Evolutionary conservation across 2,888 invertebrate genomes (phyloP).

Genomic region (Euphydryas editha): DNA sequence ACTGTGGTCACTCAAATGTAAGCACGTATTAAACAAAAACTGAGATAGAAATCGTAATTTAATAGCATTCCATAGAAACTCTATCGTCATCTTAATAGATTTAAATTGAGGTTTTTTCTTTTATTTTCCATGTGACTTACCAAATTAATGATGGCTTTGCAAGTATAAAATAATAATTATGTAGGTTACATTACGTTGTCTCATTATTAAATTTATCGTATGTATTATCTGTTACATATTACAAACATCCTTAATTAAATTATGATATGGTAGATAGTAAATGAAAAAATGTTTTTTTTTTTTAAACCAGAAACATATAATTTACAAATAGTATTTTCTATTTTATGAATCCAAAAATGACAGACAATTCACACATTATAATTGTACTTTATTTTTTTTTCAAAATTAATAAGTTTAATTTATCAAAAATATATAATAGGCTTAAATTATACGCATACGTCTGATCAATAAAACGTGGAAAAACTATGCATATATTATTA

Average conservation of each 20-base stretch:
- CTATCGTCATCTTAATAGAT: conserved; percentile 17
- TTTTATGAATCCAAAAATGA: no score
- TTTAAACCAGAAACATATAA: neutral
- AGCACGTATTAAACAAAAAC: conserved; percentile 38
- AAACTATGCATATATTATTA: conserved; percentile 10
- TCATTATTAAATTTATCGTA: neutral
- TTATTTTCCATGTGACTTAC: neutral
- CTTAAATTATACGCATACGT: neutral
- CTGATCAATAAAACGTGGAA: neutral
- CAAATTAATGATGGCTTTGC: conserved; percentile 1
- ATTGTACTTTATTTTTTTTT: no score
- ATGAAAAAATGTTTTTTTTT: neutral
- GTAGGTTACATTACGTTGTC: conserved; percentile 6
- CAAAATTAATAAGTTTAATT: no score
- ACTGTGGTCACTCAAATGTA: conserved; percentile 37
- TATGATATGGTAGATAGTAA: neutral
- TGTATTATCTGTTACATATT: neutral
- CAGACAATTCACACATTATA: no score
- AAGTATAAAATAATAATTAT: conserved; percentile 5
- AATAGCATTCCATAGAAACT: conserved; percentile 31
- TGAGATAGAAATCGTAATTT: conserved; percentile 36
- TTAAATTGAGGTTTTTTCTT: conserved; percentile 1
- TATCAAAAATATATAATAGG: neutral
- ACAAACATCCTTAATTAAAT: neutral
- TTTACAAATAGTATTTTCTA: neutral